Conservation (phyloP, 2,888 invertebrate genomes). For the Deroplatys truncata region DNA sequence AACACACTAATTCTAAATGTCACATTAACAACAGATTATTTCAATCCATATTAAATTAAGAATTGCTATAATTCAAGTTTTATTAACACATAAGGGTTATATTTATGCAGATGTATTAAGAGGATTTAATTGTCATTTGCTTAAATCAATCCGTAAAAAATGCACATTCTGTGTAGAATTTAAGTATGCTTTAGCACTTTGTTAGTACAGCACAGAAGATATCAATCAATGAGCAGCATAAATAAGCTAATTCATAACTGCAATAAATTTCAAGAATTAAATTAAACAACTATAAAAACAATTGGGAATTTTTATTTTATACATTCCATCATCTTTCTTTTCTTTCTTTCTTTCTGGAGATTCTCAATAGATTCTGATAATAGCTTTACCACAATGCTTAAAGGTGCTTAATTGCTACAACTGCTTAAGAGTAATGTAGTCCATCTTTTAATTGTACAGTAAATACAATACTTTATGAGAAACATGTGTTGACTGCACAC, state of each 20-base stretch:
- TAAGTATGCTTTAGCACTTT: not conserved
- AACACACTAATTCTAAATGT: not conserved
- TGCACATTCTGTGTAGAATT: constrained; percentile 3
- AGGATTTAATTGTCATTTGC: not conserved
- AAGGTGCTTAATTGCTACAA: not conserved
- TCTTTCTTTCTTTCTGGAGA: not conserved
- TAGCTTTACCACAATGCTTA: not conserved
- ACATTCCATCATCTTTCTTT: not conserved
- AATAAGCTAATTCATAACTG: not conserved
- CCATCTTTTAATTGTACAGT: not conserved
- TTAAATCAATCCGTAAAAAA: not conserved
- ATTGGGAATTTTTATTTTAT: not conserved
- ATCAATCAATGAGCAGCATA: not conserved
- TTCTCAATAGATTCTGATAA: not conserved
- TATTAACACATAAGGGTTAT: not conserved
- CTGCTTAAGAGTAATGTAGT: not conserved
- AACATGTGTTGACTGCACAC: no score
- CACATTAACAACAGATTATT: not conserved
- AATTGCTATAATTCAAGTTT: not conserved
- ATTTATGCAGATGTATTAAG: not conserved
- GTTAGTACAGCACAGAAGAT: not conserved
- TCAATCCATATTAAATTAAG: not conserved
- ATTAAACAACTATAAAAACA: not conserved
- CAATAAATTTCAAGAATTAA: not conserved
- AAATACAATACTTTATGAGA: no score